Conservation (phyloP, 2,113 vertebrate genomes). For the Nanorana parkeri region DNA sequence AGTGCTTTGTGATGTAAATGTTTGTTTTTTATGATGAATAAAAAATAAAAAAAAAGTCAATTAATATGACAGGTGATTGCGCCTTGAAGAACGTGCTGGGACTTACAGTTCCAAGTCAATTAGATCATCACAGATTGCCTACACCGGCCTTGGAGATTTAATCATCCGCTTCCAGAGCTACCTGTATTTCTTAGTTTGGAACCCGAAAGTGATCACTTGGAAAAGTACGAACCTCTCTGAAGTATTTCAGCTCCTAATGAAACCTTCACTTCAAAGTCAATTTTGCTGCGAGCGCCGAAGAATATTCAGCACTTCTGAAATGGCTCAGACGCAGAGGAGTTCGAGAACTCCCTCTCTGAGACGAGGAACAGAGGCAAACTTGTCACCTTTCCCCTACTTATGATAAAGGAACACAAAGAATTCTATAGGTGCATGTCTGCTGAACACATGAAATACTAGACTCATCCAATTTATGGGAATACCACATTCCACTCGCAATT, state of each 20-base stretch:
- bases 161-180: too few relatives aligned
- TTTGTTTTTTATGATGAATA: too few relatives aligned
- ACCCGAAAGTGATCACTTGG: too few relatives aligned
- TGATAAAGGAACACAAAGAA: too few relatives aligned
- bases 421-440: neutral
- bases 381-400: neutral
- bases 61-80: too few relatives aligned
- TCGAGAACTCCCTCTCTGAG: neutral
- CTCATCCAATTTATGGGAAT: neutral
- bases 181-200: too few relatives aligned
- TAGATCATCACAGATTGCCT: neutral
- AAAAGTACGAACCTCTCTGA: neutral
- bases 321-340: neutral
- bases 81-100: neutral
- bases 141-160: neutral
- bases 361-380: neutral
- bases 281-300: neutral
- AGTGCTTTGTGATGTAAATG: too few relatives aligned
- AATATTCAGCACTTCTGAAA: neutral
- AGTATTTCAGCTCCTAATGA: slow-evolving; percentile 1
- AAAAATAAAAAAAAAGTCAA: too few relatives aligned
- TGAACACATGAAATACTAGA: neutral
- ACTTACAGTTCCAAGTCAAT: neutral
- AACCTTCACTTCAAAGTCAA: slow-evolving; percentile 10
- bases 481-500: too few relatives aligned